Conservation (phyloP, 2,888 invertebrate species). For the Dioctria rufipes region DNA sequence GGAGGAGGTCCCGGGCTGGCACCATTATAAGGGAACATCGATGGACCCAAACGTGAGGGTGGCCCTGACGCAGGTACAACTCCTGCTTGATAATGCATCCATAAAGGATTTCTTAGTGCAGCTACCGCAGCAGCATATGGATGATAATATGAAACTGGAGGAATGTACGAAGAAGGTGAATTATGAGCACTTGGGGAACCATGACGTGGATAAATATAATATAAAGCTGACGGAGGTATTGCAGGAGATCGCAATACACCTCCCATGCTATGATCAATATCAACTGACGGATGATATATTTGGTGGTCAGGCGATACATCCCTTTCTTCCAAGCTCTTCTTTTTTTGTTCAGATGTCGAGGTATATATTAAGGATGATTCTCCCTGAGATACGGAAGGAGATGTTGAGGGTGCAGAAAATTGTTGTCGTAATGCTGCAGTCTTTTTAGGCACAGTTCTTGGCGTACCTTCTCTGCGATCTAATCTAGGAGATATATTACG, state of each 20-base stretch:
- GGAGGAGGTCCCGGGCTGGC: constrained; percentile 61
- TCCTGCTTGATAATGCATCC: constrained; percentile 73
- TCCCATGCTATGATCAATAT: constrained; percentile 49
- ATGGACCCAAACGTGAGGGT: constrained; percentile 71
- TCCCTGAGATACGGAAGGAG: constrained; percentile 28
- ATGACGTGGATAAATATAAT: constrained; percentile 70
- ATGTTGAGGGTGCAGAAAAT: constrained; percentile 71
- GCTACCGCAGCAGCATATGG: constrained; percentile 67
- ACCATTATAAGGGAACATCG: constrained; percentile 65
- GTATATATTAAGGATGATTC: constrained; percentile 27
- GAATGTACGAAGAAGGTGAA: constrained; percentile 68
- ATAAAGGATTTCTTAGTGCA: constrained; percentile 72
- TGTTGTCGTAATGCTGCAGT: constrained; percentile 71
- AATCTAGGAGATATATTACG: constrained; percentile 44
- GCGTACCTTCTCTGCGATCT: constrained; percentile 63
- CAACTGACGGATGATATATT: constrained; percentile 53
- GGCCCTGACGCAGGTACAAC: constrained; percentile 63
- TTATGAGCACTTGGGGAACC: constrained; percentile 62
- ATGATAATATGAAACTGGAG: constrained; percentile 67
- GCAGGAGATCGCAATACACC: constrained; percentile 56
- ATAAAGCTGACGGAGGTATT: constrained; percentile 65
- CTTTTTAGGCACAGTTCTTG: constrained; percentile 71
- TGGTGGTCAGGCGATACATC: constrained; percentile 52
- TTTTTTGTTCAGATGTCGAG: constrained; percentile 54
- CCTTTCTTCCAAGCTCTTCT: constrained; percentile 48